phyloP scores from a whole-genome alignment of 2,888 invertebrate species.

The Drosophila phalerata region DNA sequence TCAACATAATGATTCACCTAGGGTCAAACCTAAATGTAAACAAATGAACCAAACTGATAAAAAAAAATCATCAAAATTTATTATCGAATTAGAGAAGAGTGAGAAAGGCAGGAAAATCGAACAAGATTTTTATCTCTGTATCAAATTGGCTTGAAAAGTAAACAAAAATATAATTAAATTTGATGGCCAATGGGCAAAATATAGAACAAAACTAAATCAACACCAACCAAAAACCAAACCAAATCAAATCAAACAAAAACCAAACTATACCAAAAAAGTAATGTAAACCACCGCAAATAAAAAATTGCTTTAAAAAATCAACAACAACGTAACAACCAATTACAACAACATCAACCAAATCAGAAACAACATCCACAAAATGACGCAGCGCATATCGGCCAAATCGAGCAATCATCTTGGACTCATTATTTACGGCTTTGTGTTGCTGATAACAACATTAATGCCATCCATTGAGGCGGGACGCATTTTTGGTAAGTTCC shows the following conservation, averaged over 20 bases:
- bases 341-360: slow-evolving; percentile 24
- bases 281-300: slow-evolving; percentile 72
- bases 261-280: slow-evolving; percentile 37
- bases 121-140: slow-evolving; percentile 14
- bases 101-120: slow-evolving; percentile 1
- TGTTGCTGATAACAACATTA: slow-evolving; percentile 82
- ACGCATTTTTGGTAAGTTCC: slow-evolving; percentile 85
- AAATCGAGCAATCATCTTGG: slow-evolving; percentile 85
- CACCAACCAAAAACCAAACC: slow-evolving; percentile 9
- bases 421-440: slow-evolving; percentile 85
- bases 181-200: slow-evolving; percentile 35
- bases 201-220: slow-evolving; percentile 15
- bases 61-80: slow-evolving; percentile 25
- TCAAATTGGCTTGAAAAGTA: slow-evolving; percentile 53
- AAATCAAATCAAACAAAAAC: slow-evolving; percentile 31
- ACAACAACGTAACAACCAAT: slow-evolving; percentile 15
- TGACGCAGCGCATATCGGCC: slow-evolving; percentile 84
- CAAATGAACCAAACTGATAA: slow-evolving; percentile 10
- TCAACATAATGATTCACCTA: slow-evolving; percentile 59
- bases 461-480: slow-evolving; percentile 79
- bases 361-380: slow-evolving; percentile 61
- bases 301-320: slow-evolving; percentile 71
- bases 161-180: slow-evolving; percentile 60
- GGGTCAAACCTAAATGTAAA: slow-evolving; percentile 13
- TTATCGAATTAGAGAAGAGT: slow-evolving; percentile 3